These are phyloP conservation scores for Rhombomys opimus DNA, from an alignment of 2,113 vertebrate species.

Conservation along the genomic window DNA sequence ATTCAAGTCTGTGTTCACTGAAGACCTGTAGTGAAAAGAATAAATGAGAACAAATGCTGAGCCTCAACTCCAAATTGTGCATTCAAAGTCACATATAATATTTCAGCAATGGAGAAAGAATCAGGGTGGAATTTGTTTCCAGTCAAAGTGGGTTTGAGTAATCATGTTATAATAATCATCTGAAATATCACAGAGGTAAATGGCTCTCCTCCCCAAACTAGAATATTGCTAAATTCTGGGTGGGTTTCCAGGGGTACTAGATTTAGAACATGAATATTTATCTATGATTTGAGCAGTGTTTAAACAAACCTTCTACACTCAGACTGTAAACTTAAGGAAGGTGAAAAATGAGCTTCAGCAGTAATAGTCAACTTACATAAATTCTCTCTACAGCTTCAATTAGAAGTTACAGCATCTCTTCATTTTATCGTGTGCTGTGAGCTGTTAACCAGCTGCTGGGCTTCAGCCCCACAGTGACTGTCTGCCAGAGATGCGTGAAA, in stretches of 20 bases:
- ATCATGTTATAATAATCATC: neutral
- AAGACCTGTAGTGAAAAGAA: neutral
- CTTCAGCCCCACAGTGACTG: conserved; percentile 35
- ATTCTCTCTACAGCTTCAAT: conserved; percentile 76
- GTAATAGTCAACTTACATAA: conserved; percentile 79
- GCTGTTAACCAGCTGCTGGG: conserved; percentile 70
- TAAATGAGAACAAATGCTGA: neutral
- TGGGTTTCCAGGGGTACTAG: neutral
- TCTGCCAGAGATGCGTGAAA: conserved; percentile 72
- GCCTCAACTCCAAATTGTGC: neutral
- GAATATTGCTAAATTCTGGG: neutral
- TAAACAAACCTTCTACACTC: neutral
- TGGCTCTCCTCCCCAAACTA: accelerated
- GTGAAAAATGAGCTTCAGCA: conserved; percentile 69
- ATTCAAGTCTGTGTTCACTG: neutral
- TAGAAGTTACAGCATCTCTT: conserved; percentile 69
- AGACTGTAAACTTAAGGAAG: conserved; percentile 66
- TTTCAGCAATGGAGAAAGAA: neutral
- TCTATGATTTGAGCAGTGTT: conserved; percentile 21
- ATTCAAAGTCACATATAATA: neutral
- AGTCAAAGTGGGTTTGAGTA: neutral
- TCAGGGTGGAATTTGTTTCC: neutral
- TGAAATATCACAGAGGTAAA: neutral
- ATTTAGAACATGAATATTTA: neutral
- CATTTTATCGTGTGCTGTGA: conserved; percentile 69